These are phyloP conservation scores for Halesus radiatus DNA, from an alignment of 1,140 invertebrate genomes.

Conservation along the genomic window DNA sequence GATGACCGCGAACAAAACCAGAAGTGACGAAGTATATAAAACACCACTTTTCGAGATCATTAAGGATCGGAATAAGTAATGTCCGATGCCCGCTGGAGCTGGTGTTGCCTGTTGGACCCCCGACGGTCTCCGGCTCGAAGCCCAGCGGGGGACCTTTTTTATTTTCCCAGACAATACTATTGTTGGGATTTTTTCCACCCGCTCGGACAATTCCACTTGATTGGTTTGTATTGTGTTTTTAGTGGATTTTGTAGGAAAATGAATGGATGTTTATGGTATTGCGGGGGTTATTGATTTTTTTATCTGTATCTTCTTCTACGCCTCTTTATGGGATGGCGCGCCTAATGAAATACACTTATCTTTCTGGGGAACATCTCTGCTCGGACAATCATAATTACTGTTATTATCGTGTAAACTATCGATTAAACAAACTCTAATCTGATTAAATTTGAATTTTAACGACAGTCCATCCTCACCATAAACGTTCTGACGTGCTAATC, in stretches of 20 bases:
- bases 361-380: background rate
- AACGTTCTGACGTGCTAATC: background rate
- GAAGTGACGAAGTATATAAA: conserved; percentile 58
- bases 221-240: conserved; percentile 49
- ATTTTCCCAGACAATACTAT: conserved; percentile 29
- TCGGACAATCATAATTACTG: background rate
- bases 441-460: conserved; percentile 27
- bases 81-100: conserved; percentile 31
- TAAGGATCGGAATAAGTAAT: conserved; percentile 48
- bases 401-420: background rate
- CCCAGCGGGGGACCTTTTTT: conserved; percentile 24
- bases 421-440: conserved; percentile 15
- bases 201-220: conserved; percentile 32
- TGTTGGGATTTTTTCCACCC: conserved; percentile 29
- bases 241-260: conserved; percentile 43
- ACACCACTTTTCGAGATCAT: conserved; percentile 55
- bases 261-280: conserved; percentile 32
- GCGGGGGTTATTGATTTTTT: conserved; percentile 26
- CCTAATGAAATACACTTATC: conserved; percentile 10
- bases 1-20: conserved; percentile 51
- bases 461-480: background rate
- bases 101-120: conserved; percentile 39
- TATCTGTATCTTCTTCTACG: background rate
- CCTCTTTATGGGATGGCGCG: background rate
- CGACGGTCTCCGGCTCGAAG: conserved; percentile 24